phyloP scores from a whole-genome alignment of 1,140 invertebrate genomes.

The Thaumetopoea pityocampa region DNA sequence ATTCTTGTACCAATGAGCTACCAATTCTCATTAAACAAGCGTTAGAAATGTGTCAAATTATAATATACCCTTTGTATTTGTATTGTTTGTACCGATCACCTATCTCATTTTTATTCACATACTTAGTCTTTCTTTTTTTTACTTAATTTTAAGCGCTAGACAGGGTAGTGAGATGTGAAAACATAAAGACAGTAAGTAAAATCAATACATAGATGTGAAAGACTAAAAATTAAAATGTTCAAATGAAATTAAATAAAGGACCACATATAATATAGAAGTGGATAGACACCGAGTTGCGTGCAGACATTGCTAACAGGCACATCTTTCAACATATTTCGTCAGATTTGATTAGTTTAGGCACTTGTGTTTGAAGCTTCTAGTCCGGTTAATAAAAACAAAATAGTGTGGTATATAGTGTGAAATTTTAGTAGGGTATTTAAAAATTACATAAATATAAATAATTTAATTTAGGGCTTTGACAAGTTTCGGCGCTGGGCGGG shows the following conservation, averaged over 20 bases:
- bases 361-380: slow-evolving; percentile 52
- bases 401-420: slow-evolving; percentile 48
- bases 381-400: slow-evolving; percentile 36
- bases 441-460: slow-evolving; percentile 37
- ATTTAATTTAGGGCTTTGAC: slow-evolving; percentile 42
- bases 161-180: slow-evolving; percentile 25
- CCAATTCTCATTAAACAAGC: slow-evolving; percentile 9
- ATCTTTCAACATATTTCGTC: slow-evolving; percentile 44
- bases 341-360: slow-evolving; percentile 39
- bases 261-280: slow-evolving; percentile 72
- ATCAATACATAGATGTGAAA: slow-evolving; percentile 54
- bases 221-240: slow-evolving; percentile 52
- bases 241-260: slow-evolving; percentile 57
- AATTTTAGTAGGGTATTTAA: slow-evolving; percentile 54
- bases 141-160: slow-evolving; percentile 24
- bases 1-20: slow-evolving; percentile 17
- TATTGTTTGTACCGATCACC: slow-evolving; percentile 28
- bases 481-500: slow-evolving; percentile 69
- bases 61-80: slow-evolving; percentile 34
- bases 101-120: too few relatives aligned
- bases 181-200: slow-evolving; percentile 44
- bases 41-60: slow-evolving; percentile 23
- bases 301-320: slow-evolving; percentile 70
- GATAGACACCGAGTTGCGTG: slow-evolving; percentile 66
- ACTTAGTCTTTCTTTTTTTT: slow-evolving; percentile 20